phyloP scores from a whole-genome alignment of 2,113 vertebrate genomes.

The Microcebus tavaratra region DNA sequence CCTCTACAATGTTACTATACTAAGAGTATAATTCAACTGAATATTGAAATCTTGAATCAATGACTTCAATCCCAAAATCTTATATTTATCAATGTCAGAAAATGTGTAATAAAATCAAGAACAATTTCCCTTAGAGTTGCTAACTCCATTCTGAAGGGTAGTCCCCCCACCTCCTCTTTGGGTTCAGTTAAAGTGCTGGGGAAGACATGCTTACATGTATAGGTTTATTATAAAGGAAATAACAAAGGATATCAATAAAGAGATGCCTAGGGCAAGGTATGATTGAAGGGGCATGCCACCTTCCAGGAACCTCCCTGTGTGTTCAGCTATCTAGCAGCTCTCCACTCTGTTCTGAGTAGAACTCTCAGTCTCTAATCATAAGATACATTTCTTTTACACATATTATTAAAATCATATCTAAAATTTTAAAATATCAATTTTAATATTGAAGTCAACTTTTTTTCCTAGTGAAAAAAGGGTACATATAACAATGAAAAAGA shows the following conservation, averaged over 20 bases:
- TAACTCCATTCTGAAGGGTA: neutral
- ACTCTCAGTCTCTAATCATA: neutral
- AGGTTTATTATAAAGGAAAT: too few relatives aligned
- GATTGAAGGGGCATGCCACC: too few relatives aligned
- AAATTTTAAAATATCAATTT: conserved; percentile 34
- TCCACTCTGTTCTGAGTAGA: neutral
- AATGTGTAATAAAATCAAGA: neutral
- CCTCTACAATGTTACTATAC: neutral
- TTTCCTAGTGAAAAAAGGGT: neutral
- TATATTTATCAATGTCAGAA: neutral
- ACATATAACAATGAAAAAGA: neutral
- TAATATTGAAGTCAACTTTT: neutral
- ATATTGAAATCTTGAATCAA: neutral
- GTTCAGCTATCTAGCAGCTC: too few relatives aligned
- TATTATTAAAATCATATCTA: neutral
- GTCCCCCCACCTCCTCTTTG: too few relatives aligned
- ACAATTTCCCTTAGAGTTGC: neutral
- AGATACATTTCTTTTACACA: neutral
- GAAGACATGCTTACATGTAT: too few relatives aligned
- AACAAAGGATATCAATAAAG: too few relatives aligned
- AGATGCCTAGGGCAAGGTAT: too few relatives aligned
- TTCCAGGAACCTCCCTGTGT: too few relatives aligned
- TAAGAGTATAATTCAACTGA: neutral
- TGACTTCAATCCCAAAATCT: neutral
- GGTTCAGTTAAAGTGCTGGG: too few relatives aligned